phyloP scores from a whole-genome alignment of 2,113 vertebrate species.

The Malurus elegans region DNA sequence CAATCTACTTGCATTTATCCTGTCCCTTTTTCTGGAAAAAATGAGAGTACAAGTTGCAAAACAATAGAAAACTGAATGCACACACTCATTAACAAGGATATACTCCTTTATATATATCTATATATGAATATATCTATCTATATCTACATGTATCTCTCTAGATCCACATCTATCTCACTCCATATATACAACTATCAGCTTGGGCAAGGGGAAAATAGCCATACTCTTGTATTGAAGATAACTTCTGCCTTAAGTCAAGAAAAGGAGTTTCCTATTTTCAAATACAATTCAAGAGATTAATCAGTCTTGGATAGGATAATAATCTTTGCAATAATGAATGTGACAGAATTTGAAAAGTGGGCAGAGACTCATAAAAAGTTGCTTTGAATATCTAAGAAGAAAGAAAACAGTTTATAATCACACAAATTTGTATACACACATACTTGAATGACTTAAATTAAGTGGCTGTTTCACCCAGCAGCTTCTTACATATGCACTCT shows the following conservation, averaged over 20 bases:
- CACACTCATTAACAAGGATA: not conserved
- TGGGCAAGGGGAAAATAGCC: not conserved
- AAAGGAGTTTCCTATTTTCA: not conserved
- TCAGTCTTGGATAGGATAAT: not conserved
- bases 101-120: no score
- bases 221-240: not conserved
- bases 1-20: not conserved
- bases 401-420: not conserved
- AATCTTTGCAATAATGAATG: not conserved
- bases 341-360: not conserved
- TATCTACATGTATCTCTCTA: no score
- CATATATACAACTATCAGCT: not conserved
- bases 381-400: not conserved
- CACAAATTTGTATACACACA: not conserved
- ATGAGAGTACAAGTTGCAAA: not conserved
- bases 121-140: not conserved
- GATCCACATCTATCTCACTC: no score
- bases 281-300: not conserved
- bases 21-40: not conserved
- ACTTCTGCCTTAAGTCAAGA: not conserved
- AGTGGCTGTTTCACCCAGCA: not conserved
- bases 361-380: not conserved
- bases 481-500: not conserved
- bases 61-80: not conserved
- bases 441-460: not conserved